Conservation (phyloP, 1,140 invertebrate genomes). For the Brachystomella parvula region DNA sequence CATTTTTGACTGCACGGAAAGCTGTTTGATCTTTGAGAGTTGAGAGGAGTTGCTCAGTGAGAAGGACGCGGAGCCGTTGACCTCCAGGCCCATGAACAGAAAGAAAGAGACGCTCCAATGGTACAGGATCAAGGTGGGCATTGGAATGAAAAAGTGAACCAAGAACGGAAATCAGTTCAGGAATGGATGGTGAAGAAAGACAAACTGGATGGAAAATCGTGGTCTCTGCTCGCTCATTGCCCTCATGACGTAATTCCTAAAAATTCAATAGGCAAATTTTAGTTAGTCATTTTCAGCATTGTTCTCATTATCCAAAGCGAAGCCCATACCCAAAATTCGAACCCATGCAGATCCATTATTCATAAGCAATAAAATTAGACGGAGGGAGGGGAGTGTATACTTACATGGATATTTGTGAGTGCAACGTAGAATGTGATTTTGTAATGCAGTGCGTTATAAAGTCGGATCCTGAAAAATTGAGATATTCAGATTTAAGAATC, state of each 20-base stretch:
- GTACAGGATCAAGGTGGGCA: slow-evolving; percentile 15
- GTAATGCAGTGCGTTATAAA: slow-evolving; percentile 77
- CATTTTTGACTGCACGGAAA: slow-evolving; percentile 30
- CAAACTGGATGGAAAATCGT: slow-evolving; percentile 34
- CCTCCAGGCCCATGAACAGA: slow-evolving; percentile 30
- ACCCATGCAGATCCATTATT: no score
- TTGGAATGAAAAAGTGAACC: slow-evolving; percentile 28
- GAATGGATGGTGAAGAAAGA: slow-evolving; percentile 33
- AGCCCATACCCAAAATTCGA: no score
- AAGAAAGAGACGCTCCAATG: slow-evolving; percentile 33
- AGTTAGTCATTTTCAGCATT: no score
- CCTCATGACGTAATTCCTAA: neutral
- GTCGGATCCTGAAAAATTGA: no score
- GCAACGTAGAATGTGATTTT: slow-evolving; percentile 40
- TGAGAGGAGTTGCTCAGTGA: slow-evolving; percentile 35
- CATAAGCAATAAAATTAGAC: slow-evolving; percentile 6
- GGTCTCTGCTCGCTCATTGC: neutral
- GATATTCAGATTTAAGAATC: no score
- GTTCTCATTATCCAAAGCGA: no score
- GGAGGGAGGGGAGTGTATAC: no score
- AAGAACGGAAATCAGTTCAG: slow-evolving; percentile 33
- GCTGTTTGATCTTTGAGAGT: slow-evolving; percentile 38
- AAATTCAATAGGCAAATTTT: no score
- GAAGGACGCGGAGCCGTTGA: slow-evolving; percentile 26
- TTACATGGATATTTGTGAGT: slow-evolving; percentile 19